Conservation (phyloP, 2,888 invertebrate genomes). For the Caenorhabditis drosophilae region DNA sequence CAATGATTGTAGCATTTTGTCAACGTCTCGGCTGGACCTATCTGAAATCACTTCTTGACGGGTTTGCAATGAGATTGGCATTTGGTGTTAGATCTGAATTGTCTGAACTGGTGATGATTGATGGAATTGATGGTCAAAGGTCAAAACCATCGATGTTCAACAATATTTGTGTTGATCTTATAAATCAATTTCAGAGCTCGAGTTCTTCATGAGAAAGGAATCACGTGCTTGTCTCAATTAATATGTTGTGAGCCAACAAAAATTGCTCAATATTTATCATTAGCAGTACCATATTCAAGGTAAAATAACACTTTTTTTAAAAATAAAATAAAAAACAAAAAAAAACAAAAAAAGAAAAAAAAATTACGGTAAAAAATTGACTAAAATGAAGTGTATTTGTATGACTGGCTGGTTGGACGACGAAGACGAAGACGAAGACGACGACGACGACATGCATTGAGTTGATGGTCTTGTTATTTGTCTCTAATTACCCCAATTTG, state of each 20-base stretch:
- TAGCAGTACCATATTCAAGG: constrained; percentile 51
- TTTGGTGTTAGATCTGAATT: constrained; percentile 86
- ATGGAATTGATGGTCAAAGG: constrained; percentile 60
- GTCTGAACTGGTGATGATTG: constrained; percentile 84
- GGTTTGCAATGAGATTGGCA: constrained; percentile 90
- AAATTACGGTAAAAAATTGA: not conserved
- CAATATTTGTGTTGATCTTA: not conserved
- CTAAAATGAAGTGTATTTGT: no score
- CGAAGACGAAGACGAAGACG: no score
- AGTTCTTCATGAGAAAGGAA: constrained; percentile 49
- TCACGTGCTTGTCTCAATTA: constrained; percentile 43
- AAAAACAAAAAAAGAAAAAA: not conserved
- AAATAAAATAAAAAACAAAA: not conserved
- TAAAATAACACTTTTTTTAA: constrained; percentile 14
- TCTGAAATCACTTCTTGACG: constrained; percentile 84
- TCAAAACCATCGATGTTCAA: no score
- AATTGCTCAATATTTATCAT: constrained; percentile 37
- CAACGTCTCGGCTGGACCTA: constrained; percentile 88
- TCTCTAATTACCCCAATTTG: no score
- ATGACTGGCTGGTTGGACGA: no score
- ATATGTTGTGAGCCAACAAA: constrained; percentile 27
- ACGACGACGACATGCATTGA: no score
- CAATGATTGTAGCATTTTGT: constrained; percentile 96
- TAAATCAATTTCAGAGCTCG: constrained; percentile 39
- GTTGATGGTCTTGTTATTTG: no score